Evolutionary conservation across 2,113 vertebrate species (phyloP).

Genomic region (Sinocyclocheilus anophthalmus): DNA sequence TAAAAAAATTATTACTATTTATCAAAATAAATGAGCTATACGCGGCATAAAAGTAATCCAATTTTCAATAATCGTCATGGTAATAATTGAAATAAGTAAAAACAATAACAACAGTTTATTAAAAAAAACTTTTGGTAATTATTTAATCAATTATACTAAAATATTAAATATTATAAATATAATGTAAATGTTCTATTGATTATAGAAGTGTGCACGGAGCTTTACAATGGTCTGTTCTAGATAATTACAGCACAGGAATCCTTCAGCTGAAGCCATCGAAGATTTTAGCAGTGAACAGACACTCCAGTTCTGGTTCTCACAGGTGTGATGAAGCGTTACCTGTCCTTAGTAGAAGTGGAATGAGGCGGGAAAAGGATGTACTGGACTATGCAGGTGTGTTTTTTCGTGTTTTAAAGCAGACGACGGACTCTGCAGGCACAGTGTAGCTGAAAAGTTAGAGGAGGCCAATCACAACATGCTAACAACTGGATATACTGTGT

Average conservation of each 20-base stretch:
- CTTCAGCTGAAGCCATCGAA: not conserved
- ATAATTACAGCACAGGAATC: not conserved
- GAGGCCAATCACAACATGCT: not conserved
- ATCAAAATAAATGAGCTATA: no score
- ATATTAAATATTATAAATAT: no score
- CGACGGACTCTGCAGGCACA: slow-evolving; percentile 59
- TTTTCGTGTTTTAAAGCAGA: slow-evolving; percentile 69
- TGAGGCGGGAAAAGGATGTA: slow-evolving; percentile 96
- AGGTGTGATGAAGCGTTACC: slow-evolving; percentile 72
- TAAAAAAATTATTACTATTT: no score
- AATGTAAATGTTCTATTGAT: no score
- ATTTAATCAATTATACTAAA: no score
- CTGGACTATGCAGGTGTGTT: slow-evolving; percentile 90
- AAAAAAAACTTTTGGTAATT: no score
- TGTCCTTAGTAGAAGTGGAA: slow-evolving; percentile 94
- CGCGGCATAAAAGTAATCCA: no score
- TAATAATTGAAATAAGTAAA: no score
- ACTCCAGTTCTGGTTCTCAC: no score
- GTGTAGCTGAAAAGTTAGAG: slow-evolving; percentile 5
- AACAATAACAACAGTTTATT: no score
- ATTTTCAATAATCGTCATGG: no score
- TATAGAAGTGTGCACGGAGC: no score
- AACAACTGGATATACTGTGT: not conserved
- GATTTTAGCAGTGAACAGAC: not conserved
- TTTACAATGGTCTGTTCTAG: not conserved